These are phyloP conservation scores for Parambassis ranga DNA, from an alignment of 2,797 vertebrate species.

Conservation along the genomic window DNA sequence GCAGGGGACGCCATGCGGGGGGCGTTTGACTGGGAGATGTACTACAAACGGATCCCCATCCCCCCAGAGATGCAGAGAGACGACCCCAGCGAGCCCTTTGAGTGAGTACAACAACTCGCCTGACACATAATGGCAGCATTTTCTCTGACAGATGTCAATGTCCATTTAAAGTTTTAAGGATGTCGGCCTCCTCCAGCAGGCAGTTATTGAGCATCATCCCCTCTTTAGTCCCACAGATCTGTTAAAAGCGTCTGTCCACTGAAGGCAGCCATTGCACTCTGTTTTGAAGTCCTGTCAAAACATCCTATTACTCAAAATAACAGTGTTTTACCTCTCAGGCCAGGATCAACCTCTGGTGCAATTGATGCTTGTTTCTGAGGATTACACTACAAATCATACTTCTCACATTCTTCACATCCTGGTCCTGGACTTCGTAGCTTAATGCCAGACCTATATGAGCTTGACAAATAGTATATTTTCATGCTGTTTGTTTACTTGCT, in stretches of 20 bases:
- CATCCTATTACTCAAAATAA: neutral
- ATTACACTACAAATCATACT: no score
- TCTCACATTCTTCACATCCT: no score
- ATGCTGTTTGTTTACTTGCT: no score
- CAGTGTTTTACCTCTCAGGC: neutral
- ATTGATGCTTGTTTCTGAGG: neutral
- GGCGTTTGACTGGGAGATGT: conserved; percentile 99
- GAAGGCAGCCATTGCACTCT: neutral
- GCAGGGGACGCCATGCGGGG: conserved; percentile 96
- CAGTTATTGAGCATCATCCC: neutral
- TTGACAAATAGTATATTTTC: no score
- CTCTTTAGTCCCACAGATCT: neutral
- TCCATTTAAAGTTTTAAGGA: no score
- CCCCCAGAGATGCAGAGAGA: conserved; percentile 86
- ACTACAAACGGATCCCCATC: conserved; percentile 96
- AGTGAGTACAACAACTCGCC: conserved; percentile 90
- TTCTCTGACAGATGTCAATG: neutral
- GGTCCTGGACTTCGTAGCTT: no score
- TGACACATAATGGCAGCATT: no score
- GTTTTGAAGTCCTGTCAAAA: neutral
- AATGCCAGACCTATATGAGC: no score
- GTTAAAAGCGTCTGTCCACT: neutral
- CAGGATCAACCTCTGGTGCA: neutral
- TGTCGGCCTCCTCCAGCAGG: neutral
- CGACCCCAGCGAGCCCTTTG: conserved; percentile 92